phyloP scores from a whole-genome alignment of 1,140 invertebrate species.

The Sycophila sp. region DNA sequence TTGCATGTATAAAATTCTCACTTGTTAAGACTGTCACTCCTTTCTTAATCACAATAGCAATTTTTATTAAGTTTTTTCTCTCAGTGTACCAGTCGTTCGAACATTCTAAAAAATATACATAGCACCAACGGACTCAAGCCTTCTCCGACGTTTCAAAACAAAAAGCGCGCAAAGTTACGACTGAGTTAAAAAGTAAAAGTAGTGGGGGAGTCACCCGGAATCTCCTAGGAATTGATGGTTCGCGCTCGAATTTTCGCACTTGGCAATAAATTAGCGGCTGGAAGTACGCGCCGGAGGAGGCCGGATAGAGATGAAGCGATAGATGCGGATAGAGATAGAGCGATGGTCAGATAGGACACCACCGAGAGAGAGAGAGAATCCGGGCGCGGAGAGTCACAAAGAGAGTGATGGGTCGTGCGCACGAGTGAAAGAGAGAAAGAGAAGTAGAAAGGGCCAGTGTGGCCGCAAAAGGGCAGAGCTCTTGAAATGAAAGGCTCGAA shows the following conservation, averaged over 20 bases:
- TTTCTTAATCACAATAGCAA: too few relatives aligned
- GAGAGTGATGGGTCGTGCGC: conserved; percentile 36
- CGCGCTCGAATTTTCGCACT: conserved; percentile 55
- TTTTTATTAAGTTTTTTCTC: too few relatives aligned
- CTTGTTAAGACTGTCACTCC: background rate
- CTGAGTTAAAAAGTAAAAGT: background rate
- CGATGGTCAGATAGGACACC: conserved; percentile 18
- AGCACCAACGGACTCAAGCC: too few relatives aligned
- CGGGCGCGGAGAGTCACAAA: conserved; percentile 33
- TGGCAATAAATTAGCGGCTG: conserved; percentile 53
- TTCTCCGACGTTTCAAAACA: too few relatives aligned
- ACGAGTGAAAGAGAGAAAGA: conserved; percentile 28
- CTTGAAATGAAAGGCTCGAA: conserved; percentile 62
- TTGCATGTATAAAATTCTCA: too few relatives aligned
- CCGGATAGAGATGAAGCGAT: conserved; percentile 46
- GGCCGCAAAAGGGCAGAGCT: conserved; percentile 57
- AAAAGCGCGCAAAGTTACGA: too few relatives aligned
- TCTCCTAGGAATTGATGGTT: conserved; percentile 46
- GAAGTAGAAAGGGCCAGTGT: conserved; percentile 53
- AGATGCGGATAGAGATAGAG: conserved; percentile 39
- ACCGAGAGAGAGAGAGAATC: background rate
- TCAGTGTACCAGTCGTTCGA: too few relatives aligned
- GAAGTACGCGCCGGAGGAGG: background rate
- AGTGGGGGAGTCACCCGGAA: background rate
- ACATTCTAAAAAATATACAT: too few relatives aligned